These are phyloP conservation scores for Macropodus opercularis DNA, from an alignment of 2,797 vertebrate species.

Conservation along the genomic window DNA sequence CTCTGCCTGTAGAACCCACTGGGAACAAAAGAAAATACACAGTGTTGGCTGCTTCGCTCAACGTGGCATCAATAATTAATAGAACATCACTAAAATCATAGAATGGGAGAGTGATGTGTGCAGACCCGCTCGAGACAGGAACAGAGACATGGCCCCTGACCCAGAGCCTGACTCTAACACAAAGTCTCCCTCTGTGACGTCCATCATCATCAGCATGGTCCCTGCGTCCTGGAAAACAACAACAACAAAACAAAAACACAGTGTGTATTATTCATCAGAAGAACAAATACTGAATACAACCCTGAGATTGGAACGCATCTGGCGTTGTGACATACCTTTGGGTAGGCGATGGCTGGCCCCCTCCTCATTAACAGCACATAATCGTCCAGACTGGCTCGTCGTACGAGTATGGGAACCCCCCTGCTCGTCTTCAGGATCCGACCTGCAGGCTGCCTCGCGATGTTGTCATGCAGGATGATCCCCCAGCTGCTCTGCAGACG, in stretches of 20 bases:
- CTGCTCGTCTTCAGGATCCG: conserved; percentile 64
- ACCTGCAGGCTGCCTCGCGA: conserved; percentile 81
- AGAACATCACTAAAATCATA: neutral
- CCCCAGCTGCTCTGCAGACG: conserved; percentile 80
- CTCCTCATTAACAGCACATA: conserved; percentile 88
- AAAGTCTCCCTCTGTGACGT: conserved; percentile 86
- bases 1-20: conserved; percentile 88
- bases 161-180: conserved; percentile 92
- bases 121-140: conserved; percentile 92
- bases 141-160: conserved; percentile 90
- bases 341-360: conserved; percentile 86
- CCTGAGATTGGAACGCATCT: neutral
- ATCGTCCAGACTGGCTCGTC: conserved; percentile 88
- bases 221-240: conserved; percentile 79
- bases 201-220: conserved; percentile 86
- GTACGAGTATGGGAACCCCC: conserved; percentile 75
- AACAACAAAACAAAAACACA: neutral
- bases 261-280: neutral
- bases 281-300: neutral
- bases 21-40: conserved; percentile 16
- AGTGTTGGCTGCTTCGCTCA: neutral
- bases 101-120: neutral
- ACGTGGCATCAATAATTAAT: neutral
- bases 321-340: conserved; percentile 80
- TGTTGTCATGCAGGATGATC: conserved; percentile 71